These are phyloP conservation scores for Sipha flava DNA, from an alignment of 1,140 invertebrate genomes.

Conservation along the genomic window DNA sequence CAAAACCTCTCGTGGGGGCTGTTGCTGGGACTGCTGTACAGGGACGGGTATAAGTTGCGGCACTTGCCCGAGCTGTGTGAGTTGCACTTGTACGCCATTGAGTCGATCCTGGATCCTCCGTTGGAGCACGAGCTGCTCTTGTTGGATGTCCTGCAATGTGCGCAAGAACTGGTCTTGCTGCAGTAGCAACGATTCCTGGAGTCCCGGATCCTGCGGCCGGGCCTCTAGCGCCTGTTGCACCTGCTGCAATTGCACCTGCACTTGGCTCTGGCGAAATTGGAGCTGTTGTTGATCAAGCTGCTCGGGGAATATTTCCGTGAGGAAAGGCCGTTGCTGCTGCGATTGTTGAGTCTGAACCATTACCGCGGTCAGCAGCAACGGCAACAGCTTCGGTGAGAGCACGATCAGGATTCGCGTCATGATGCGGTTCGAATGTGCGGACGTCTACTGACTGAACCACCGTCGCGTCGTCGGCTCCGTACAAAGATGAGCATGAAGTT, in stretches of 20 bases:
- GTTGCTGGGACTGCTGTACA: background rate
- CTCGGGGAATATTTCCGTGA: slow-evolving; percentile 39
- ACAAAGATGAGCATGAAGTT: background rate
- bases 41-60: background rate
- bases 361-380: background rate
- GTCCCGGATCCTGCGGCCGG: background rate
- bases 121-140: slow-evolving; percentile 35
- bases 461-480: background rate
- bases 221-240: slow-evolving; percentile 37
- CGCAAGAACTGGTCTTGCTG: slow-evolving; percentile 33
- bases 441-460: slow-evolving; percentile 10
- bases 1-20: background rate
- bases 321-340: slow-evolving; percentile 35
- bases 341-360: background rate
- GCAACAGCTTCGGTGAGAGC: background rate
- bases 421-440: background rate
- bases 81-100: slow-evolving; percentile 12
- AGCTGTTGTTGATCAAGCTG: slow-evolving; percentile 40
- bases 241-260: slow-evolving; percentile 38
- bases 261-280: slow-evolving; percentile 35
- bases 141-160: slow-evolving; percentile 36
- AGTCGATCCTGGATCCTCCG: slow-evolving; percentile 39
- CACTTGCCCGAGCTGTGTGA: background rate
- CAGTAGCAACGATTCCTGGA: slow-evolving; percentile 20
- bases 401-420: background rate